Evolutionary conservation across 2,888 invertebrate genomes (phyloP).

Genomic region (Cephus runcator): DNA sequence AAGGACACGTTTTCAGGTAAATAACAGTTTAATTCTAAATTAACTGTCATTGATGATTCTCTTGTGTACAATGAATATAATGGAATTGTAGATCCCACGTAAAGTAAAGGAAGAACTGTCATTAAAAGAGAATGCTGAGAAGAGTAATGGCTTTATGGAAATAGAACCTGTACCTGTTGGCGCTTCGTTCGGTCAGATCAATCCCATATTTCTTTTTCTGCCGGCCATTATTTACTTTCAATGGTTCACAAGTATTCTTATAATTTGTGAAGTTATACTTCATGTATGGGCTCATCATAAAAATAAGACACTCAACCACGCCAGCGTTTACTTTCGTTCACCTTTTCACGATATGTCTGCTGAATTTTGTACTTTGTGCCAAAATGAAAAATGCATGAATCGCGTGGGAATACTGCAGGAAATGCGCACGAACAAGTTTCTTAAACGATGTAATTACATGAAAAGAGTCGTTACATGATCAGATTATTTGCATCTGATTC

Average conservation of each 20-base stretch:
- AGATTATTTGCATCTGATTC: neutral
- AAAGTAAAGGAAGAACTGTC: slow-evolving; percentile 28
- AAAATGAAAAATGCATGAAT: slow-evolving; percentile 72
- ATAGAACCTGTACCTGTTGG: slow-evolving; percentile 46
- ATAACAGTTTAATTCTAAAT: neutral
- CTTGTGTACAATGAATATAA: neutral
- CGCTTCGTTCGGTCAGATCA: slow-evolving; percentile 51
- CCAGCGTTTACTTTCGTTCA: slow-evolving; percentile 74
- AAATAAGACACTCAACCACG: slow-evolving; percentile 71
- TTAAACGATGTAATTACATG: slow-evolving; percentile 56
- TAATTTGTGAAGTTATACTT: slow-evolving; percentile 69
- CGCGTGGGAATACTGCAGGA: slow-evolving; percentile 76
- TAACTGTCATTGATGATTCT: neutral
- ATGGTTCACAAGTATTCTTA: slow-evolving; percentile 66
- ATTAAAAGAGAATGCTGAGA: slow-evolving; percentile 27
- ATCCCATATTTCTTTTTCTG: slow-evolving; percentile 53
- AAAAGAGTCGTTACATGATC: slow-evolving; percentile 55
- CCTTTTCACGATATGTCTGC: slow-evolving; percentile 77
- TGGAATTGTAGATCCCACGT: neutral
- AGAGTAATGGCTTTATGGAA: slow-evolving; percentile 29
- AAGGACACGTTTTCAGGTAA: slow-evolving; percentile 54
- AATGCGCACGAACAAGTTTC: slow-evolving; percentile 67
- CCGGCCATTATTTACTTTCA: slow-evolving; percentile 53
- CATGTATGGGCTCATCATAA: slow-evolving; percentile 78
- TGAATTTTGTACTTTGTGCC: slow-evolving; percentile 77